A percentile compares a stretch with the other conserved stretches of the same genome.
Evolutionary conservation across 2,888 invertebrate genomes (phyloP).

Genomic region (Rhagonycha fulva): DNA sequence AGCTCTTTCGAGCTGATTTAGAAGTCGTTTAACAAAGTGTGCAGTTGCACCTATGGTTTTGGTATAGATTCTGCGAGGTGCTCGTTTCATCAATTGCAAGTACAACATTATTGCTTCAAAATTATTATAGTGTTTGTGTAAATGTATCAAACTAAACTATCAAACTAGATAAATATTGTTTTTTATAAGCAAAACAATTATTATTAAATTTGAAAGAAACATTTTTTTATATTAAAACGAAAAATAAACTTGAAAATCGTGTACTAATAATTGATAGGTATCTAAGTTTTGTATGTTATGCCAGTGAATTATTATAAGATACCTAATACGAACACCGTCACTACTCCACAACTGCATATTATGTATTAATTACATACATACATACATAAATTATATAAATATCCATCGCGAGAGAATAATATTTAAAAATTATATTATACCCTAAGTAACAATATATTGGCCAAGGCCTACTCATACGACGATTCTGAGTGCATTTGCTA

Average conservation of each 20-base stretch:
- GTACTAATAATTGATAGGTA: conserved; percentile 21
- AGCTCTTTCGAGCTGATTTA: conserved; percentile 37
- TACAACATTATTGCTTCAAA: conserved; percentile 3
- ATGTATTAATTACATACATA: conserved; percentile 46
- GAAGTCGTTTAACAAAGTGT: conserved; percentile 49
- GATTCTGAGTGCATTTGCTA: conserved; percentile 46
- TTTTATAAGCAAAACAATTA: not conserved
- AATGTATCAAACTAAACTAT: not conserved
- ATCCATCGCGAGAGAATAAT: conserved; percentile 51
- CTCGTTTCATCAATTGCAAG: conserved; percentile 30
- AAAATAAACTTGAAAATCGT: not conserved
- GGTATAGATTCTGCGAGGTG: conserved; percentile 48
- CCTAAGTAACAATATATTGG: conserved; percentile 52
- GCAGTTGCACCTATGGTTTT: conserved; percentile 47
- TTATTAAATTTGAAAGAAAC: not conserved
- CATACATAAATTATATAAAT: conserved; percentile 44
- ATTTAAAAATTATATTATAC: conserved; percentile 52
- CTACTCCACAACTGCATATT: conserved; percentile 47
- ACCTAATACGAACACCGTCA: conserved; percentile 45
- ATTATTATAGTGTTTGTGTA: not conserved
- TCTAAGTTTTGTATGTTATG: conserved; percentile 40
- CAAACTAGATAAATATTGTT: not conserved
- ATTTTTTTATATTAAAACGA: not conserved
- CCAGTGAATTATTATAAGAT: conserved; percentile 40
- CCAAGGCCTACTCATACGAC: conserved; percentile 41